phyloP scores from a whole-genome alignment of 2,113 vertebrate species.

The Rhegmatorhina hoffmannsi region DNA sequence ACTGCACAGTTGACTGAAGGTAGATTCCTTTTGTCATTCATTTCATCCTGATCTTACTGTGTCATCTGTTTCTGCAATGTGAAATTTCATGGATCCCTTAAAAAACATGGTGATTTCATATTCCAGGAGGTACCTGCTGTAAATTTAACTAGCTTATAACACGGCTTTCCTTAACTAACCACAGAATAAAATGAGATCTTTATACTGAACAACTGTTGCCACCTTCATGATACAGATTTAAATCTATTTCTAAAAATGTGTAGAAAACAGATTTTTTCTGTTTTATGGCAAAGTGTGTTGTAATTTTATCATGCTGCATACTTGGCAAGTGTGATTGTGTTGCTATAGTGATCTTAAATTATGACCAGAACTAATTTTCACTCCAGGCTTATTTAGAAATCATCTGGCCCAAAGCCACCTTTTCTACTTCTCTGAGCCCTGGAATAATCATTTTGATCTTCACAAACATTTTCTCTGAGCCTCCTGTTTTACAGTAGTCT shows the following conservation, averaged over 20 bases:
- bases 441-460: neutral
- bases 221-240: neutral
- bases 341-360: slow-evolving; percentile 57
- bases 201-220: neutral
- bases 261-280: neutral
- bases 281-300: neutral
- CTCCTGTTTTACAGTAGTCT: neutral
- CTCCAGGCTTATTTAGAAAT: slow-evolving; percentile 27
- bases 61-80: neutral
- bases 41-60: neutral
- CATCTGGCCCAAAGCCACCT: neutral
- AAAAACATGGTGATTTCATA: neutral
- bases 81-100: neutral
- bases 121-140: neutral
- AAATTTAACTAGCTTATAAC: neutral
- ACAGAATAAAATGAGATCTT: neutral
- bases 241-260: neutral
- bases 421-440: neutral
- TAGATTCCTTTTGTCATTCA: neutral
- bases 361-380: slow-evolving; percentile 1
- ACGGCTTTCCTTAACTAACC: neutral
- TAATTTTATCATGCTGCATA: neutral
- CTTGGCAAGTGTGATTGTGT: slow-evolving; percentile 24
- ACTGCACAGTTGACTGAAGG: neutral
- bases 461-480: neutral